A percentile compares a stretch with the other conserved stretches of the same genome.
These are phyloP conservation scores for Hoplias malabaricus DNA, from an alignment of 2,113 vertebrate species.

Conservation along the genomic window DNA sequence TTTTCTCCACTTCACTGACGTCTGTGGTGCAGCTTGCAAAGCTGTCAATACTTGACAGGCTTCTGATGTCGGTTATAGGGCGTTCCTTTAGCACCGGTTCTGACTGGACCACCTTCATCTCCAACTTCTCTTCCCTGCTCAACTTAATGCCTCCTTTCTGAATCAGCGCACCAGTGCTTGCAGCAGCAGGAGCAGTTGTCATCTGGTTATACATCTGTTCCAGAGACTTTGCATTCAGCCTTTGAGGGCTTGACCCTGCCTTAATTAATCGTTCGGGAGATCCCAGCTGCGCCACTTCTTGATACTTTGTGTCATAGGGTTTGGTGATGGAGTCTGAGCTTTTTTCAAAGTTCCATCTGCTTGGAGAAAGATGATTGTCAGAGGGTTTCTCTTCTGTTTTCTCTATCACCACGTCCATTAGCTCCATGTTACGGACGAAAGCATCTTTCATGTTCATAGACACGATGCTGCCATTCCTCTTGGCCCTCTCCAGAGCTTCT, in stretches of 20 bases:
- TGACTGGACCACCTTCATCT: conserved; percentile 80
- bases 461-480: conserved; percentile 94
- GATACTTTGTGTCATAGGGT: conserved; percentile 80
- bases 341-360: conserved; percentile 88
- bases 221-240: conserved; percentile 77
- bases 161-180: conserved; percentile 39
- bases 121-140: conserved; percentile 76
- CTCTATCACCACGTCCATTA: conserved; percentile 90
- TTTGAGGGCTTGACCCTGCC: conserved; percentile 61
- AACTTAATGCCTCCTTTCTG: conserved; percentile 61
- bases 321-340: conserved; percentile 79
- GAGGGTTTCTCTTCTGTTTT: conserved; percentile 83
- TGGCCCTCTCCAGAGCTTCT: conserved; percentile 94
- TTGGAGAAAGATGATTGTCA: conserved; percentile 88
- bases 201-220: conserved; percentile 86
- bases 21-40: conserved; percentile 80
- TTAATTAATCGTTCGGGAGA: conserved; percentile 79
- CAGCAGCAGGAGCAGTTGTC: conserved; percentile 73
- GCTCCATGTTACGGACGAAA: conserved; percentile 93
- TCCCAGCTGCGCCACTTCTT: conserved; percentile 82
- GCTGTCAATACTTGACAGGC: conserved; percentile 80
- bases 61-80: conserved; percentile 76
- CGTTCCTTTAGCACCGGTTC: conserved; percentile 54
- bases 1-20: conserved; percentile 79
- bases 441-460: conserved; percentile 96